Base-by-base conservation (phyloP, 2,113 vertebrate genomes). In the Diglossa brunneiventris region DNA sequence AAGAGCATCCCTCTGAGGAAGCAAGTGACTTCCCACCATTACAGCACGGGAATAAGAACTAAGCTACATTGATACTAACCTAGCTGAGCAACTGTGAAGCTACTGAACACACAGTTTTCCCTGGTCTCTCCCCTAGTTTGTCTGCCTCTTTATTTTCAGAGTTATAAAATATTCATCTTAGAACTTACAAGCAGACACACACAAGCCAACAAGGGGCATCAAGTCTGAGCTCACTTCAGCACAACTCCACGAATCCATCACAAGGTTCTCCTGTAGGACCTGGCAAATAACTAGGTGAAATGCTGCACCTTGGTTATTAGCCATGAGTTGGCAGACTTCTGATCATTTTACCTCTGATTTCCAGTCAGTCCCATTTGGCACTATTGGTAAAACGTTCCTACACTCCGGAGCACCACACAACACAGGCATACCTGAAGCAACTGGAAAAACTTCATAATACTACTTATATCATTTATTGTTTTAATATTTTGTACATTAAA, bases 381-480 rank as follows among this genome's bases (percentile, higher is more conserved):
- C 11, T 9, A 33, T 37, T 5, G 55, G 33, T 41, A 72, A 18
- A 47, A 11, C n/a, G 23, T 3, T 85, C 49, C 61, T 42, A 41
- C 23, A 10, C 16, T 28, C 27, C 0, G 0, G 8, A 30, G 11
- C 3, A 11, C n/a, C 46, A 39, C 22, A 20, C 35, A 47, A 10
- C 6, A 64, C 14, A 61, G 44, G 12, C 16, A n/a, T 8, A 55
- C 8, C 28, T 33, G 47, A 70, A 55, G 37, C 12, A 61, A 68
- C 13, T 10, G 31, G 22, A 24, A 58, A 85, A 68, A 37, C 10
- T 50, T 44, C 24, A 2, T 10, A n/a, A 78, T 16, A 44, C 9
- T 21, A 46, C 44, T 42, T 41, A 39, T 2, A 44, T 35, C 0
- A 1, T 56, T 70, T 50, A 17, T 5, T 47, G 9, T 1, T 87